These are phyloP conservation scores for Macrocentrus cingulum DNA, from an alignment of 1,140 invertebrate species.

Conservation along the genomic window DNA sequence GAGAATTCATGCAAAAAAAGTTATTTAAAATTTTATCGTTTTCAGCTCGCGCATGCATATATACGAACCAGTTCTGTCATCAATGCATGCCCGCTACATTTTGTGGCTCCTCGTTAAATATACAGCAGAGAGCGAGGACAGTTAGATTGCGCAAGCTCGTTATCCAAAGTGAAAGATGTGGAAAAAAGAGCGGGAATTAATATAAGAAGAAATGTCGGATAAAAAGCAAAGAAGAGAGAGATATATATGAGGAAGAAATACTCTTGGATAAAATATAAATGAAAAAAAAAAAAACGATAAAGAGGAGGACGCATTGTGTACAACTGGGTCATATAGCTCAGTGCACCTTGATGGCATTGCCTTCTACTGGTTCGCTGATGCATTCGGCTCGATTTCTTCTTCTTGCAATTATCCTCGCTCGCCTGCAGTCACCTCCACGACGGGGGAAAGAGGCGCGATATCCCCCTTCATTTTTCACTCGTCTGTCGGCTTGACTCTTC, in stretches of 20 bases:
- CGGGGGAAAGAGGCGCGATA: background rate
- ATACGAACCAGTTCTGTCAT: background rate
- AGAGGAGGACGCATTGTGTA: constrained; percentile 10
- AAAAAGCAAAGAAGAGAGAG: background rate
- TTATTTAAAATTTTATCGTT: too few relatives aligned
- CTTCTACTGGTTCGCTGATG: constrained; percentile 18
- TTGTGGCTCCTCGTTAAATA: background rate
- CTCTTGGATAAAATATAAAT: background rate
- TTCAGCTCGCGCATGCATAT: too few relatives aligned
- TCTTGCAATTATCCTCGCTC: constrained; percentile 23
- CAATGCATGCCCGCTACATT: background rate
- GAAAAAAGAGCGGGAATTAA: background rate
- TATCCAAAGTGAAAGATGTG: background rate
- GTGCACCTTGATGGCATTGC: constrained; percentile 26
- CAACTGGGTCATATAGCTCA: constrained; percentile 26
- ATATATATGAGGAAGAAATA: background rate
- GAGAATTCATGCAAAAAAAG: too few relatives aligned
- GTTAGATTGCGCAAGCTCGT: constrained; percentile 6
- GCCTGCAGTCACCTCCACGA: constrained; percentile 12
- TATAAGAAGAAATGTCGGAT: background rate
- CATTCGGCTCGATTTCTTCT: constrained; percentile 28
- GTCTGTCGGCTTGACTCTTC: constrained; percentile 19
- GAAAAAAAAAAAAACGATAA: background rate
- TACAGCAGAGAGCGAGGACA: background rate
- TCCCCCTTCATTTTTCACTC: constrained; percentile 30